Evolutionary conservation across 2,888 invertebrate species (phyloP).

Genomic region (Drosophila multiciliata): DNA sequence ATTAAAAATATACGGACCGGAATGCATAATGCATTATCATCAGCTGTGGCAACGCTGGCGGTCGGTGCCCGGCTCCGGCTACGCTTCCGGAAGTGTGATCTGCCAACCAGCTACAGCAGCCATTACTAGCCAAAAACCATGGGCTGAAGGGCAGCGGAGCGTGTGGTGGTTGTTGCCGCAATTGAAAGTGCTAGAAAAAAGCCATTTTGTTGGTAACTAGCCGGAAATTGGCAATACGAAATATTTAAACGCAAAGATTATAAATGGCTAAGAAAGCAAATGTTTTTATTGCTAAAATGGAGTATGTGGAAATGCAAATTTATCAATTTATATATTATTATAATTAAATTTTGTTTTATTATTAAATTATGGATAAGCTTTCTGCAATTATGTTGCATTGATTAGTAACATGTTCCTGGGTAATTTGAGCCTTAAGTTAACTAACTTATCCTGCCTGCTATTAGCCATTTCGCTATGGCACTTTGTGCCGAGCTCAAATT

Average conservation of each 20-base stretch:
- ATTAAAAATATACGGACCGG: constrained; percentile 57
- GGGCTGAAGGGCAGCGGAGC: constrained; percentile 40
- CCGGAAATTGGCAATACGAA: constrained; percentile 5
- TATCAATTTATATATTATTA: neutral
- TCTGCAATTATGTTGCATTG: neutral
- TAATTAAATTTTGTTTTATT: neutral
- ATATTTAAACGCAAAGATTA: neutral
- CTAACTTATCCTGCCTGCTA: neutral
- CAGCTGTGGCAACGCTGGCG: constrained; percentile 61
- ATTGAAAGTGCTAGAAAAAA: constrained; percentile 25
- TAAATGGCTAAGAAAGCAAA: constrained; percentile 1
- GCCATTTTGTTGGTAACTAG: constrained; percentile 43
- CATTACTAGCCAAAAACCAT: constrained; percentile 22
- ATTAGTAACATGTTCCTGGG: neutral
- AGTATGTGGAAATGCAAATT: neutral
- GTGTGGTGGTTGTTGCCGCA: constrained; percentile 36
- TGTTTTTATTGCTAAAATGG: neutral
- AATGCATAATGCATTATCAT: constrained; percentile 77
- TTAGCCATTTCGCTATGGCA: constrained; percentile 6
- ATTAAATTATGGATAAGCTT: neutral
- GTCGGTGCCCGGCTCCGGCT: constrained; percentile 50
- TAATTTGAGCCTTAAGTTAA: constrained; percentile 21
- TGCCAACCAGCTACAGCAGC: constrained; percentile 43
- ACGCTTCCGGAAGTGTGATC: constrained; percentile 52
- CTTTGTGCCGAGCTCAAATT: constrained; percentile 10